These are phyloP conservation scores for Antheraea assamensis DNA, from an alignment of 2,888 invertebrate species.

Conservation along the genomic window DNA sequence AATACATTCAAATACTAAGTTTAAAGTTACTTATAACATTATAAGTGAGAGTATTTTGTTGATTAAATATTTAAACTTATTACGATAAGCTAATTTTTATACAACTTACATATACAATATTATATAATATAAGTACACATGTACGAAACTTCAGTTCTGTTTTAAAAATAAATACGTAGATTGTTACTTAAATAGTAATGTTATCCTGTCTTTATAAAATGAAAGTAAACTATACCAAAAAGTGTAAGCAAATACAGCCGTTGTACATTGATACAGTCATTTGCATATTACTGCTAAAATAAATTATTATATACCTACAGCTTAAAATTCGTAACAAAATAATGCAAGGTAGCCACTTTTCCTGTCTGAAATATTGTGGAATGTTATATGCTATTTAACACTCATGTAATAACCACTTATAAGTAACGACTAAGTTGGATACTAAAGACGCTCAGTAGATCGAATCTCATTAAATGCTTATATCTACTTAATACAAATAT, in stretches of 20 bases:
- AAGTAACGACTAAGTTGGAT: background rate
- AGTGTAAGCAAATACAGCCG: background rate
- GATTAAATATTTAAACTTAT: background rate
- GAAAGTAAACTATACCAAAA: background rate
- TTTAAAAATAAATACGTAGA: background rate
- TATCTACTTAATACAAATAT: background rate
- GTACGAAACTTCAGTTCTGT: slow-evolving; percentile 7
- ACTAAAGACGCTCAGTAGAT: background rate
- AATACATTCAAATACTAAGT: background rate
- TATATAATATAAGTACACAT: background rate
- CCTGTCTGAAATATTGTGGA: background rate
- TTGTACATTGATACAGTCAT: background rate
- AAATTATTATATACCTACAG: background rate
- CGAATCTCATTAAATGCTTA: background rate
- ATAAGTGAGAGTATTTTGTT: background rate
- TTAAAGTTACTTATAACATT: background rate
- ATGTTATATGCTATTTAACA: slow-evolving; percentile 6
- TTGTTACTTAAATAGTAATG: background rate
- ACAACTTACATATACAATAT: background rate
- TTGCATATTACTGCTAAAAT: background rate
- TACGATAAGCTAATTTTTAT: background rate
- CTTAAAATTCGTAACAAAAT: background rate
- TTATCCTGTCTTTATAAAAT: slow-evolving; percentile 8
- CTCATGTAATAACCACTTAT: background rate
- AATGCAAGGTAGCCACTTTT: background rate